phyloP scores from a whole-genome alignment of 2,113 vertebrate species.

The Sakesphorus luctuosus region DNA sequence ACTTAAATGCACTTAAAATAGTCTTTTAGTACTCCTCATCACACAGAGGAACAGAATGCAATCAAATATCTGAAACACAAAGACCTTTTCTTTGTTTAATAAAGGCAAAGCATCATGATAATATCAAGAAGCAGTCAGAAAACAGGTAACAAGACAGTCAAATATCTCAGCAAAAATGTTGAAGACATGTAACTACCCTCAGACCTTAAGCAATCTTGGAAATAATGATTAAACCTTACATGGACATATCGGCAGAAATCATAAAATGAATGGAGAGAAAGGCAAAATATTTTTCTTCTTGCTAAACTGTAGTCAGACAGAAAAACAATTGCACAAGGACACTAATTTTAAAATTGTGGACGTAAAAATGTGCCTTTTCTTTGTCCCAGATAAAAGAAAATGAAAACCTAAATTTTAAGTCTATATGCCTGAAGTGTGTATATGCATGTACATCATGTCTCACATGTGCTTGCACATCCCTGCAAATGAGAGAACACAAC shows the following conservation, averaged over 20 bases:
- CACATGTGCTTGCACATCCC: neutral
- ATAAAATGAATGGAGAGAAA: neutral
- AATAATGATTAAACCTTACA: neutral
- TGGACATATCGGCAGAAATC: neutral
- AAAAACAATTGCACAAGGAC: neutral
- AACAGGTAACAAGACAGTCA: neutral
- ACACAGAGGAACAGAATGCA: neutral
- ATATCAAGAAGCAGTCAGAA: neutral
- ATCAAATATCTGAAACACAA: neutral
- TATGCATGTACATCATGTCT: neutral
- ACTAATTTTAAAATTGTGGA: neutral
- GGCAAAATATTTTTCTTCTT: neutral
- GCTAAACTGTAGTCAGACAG: neutral
- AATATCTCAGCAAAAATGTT: neutral
- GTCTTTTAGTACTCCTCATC: neutral
- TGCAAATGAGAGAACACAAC: neutral
- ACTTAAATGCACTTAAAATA: neutral
- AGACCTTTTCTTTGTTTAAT: neutral
- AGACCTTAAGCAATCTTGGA: neutral
- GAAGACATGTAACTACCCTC: neutral
- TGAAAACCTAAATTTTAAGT: neutral
- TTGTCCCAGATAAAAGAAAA: neutral
- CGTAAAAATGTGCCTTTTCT: neutral
- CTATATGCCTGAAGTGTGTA: neutral
- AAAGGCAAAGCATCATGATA: neutral